Base-by-base conservation (phyloP, 2,113 vertebrate species). In the Puma concolor region DNA sequence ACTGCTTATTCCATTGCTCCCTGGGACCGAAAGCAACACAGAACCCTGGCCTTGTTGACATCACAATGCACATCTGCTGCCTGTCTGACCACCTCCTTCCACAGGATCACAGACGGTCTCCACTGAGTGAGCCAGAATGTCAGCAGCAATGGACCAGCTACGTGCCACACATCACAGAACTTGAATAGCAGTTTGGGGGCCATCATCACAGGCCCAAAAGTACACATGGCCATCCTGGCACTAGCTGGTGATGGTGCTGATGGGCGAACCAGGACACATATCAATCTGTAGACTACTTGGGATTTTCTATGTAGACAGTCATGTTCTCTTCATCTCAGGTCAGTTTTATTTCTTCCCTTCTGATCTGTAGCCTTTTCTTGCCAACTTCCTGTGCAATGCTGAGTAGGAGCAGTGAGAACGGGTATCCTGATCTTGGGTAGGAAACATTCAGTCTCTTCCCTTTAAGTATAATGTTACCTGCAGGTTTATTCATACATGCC, bases 141-240 rank as follows among this genome's bases (percentile, higher is more conserved):
- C 99, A 7, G 99, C 99, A 0, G 99, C 99, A 97, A 99, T 99
- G 92, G 99, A 99, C 99, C 99, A 99, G 98, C 99, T 99, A 99
- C 99, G 0, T 99, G 99, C 99, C 99, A 99, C 36, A 99, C 99
- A 0, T 99, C 99, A 1, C 99, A 64, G 98, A 99, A 99, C 97
- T 99, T 99, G 97, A 99, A 99, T 93, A 99, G 99, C 96, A 99
- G 96, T 98, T 99, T 99, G 36, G 99, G 99, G 0, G 99, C 99
- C 99, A 97, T 99, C 99, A 0, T 99, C 99, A 27, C 99, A 99
- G 0, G 99, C 99, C 99, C 99, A 99, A 98, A 98, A 99, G 80
- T 99, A 99, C 64, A 99, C 99, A 6, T 99, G 98, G 3, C 99
- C 99, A 19, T 99, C 99, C 99, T 99, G 69, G 0, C 69, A 44